phyloP scores from a whole-genome alignment of 2,888 invertebrate genomes.

The Nomada ferruginata region DNA sequence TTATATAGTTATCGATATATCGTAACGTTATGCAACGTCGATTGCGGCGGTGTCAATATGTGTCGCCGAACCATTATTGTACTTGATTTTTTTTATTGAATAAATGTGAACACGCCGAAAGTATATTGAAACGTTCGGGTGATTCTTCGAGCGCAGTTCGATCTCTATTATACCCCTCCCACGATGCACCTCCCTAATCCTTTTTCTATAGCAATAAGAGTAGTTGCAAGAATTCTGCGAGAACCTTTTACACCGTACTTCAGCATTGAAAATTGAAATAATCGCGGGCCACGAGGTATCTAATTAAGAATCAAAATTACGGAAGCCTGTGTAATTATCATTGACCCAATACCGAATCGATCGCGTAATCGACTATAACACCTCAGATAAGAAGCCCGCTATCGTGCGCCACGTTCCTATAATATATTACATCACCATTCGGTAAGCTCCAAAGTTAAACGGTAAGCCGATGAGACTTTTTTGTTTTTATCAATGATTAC shows the following conservation, averaged over 20 bases:
- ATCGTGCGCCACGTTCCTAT: background rate
- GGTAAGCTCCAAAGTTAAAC: background rate
- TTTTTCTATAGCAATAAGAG: too few species aligned
- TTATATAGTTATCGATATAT: constrained; percentile 82
- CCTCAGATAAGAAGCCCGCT: background rate
- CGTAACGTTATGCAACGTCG: constrained; percentile 78
- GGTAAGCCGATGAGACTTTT: background rate
- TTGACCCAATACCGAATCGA: background rate
- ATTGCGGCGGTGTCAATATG: constrained; percentile 77
- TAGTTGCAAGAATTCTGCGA: too few species aligned
- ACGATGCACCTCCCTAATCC: background rate
- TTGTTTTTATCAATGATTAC: background rate
- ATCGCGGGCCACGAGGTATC: background rate
- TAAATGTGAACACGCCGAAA: constrained; percentile 84
- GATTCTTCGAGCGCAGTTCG: constrained; percentile 41
- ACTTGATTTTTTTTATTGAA: constrained; percentile 82
- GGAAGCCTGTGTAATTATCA: background rate
- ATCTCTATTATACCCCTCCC: background rate
- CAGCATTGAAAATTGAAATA: too few species aligned
- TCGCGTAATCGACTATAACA: background rate
- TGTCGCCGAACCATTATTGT: constrained; percentile 82
- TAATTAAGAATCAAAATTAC: background rate
- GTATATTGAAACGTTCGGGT: constrained; percentile 55
- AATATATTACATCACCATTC: background rate
- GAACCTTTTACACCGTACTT: too few species aligned